Evolutionary conservation across 1,140 invertebrate genomes (phyloP).

Genomic region (Meloidogyne exigua): DNA sequence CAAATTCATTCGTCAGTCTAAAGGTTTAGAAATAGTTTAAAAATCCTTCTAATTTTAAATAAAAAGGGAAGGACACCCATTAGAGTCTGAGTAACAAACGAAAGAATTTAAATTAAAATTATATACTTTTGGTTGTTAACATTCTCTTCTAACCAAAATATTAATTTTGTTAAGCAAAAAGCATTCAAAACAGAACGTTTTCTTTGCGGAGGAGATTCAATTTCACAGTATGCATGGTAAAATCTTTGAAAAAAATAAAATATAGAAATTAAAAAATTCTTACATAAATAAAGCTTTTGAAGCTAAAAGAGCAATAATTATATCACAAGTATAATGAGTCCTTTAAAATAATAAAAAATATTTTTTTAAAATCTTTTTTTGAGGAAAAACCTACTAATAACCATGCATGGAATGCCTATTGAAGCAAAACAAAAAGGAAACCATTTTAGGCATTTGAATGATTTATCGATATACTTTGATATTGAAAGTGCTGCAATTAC

Average conservation of each 20-base stretch:
- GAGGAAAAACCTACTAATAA: conserved; percentile 25
- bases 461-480: conserved; percentile 44
- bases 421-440: conserved; percentile 29
- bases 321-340: conserved; percentile 48
- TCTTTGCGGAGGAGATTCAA: conserved; percentile 53
- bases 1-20: conserved; percentile 12
- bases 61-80: background rate
- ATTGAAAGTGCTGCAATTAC: conserved; percentile 48
- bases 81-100: background rate
- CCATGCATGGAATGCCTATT: conserved; percentile 44
- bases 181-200: conserved; percentile 45
- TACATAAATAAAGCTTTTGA: conserved; percentile 54
- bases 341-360: conserved; percentile 21
- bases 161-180: conserved; percentile 34
- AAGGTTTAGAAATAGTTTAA: too few relatives aligned
- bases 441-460: conserved; percentile 31
- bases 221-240: conserved; percentile 59
- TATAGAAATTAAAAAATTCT: conserved; percentile 24
- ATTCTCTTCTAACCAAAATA: conserved; percentile 59
- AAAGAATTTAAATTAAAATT: background rate
- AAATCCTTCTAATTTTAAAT: too few relatives aligned
- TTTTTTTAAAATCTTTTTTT: too few relatives aligned
- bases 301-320: conserved; percentile 53
- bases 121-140: conserved; percentile 26
- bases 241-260: conserved; percentile 41